Percentiles rank a stretch among this genome's conserved stretches.
Evolutionary conservation across 35 echinoderm and acorn worm genomes (phyloP).

Genomic region (Heliocidaris tuberculata): DNA sequence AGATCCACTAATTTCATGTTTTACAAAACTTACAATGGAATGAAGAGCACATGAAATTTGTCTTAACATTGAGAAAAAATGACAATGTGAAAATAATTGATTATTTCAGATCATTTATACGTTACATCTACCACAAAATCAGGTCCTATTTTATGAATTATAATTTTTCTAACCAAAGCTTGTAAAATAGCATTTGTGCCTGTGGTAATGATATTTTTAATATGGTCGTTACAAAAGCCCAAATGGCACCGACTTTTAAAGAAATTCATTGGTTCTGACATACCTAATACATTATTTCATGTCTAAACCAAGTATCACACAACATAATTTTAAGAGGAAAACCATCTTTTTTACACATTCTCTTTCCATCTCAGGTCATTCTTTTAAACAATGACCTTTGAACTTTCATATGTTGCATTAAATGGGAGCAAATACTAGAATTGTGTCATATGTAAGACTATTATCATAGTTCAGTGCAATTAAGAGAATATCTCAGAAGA

Average conservation of each 20-base stretch:
- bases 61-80: background rate
- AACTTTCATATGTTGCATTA: background rate
- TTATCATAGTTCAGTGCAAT: too few relatives aligned
- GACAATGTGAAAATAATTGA: background rate
- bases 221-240: too few relatives aligned
- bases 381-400: background rate
- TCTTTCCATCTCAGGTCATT: too few relatives aligned
- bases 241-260: too few relatives aligned
- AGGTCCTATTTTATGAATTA: background rate
- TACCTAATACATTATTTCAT: background rate
- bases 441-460: background rate
- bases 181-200: background rate
- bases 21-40: background rate
- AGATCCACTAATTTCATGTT: background rate
- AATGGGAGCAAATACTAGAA: background rate
- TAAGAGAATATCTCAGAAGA: too few relatives aligned
- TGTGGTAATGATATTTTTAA: too few relatives aligned
- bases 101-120: background rate
- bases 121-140: background rate
- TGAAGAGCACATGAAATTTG: background rate
- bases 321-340: too few relatives aligned
- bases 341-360: too few relatives aligned
- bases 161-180: background rate
- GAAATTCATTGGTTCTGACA: too few relatives aligned
- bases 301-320: background rate